Evolutionary conservation across 2,888 invertebrate species (phyloP).

Genomic region (Mythimna albipuncta): DNA sequence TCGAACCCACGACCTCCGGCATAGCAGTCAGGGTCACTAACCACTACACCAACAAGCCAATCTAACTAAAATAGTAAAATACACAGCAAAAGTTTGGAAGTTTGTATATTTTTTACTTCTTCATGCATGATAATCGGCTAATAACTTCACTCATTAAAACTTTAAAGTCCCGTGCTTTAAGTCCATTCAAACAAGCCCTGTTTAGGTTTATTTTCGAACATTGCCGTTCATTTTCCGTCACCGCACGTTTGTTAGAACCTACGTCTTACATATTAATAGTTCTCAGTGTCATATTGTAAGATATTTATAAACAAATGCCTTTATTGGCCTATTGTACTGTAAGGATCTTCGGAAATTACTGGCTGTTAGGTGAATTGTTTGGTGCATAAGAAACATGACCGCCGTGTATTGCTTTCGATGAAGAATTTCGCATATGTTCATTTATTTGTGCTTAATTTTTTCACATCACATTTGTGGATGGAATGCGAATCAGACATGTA

Average conservation of each 20-base stretch:
- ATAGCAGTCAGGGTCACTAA: too few species aligned
- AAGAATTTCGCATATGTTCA: conserved; percentile 7
- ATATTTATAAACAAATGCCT: conserved; percentile 73
- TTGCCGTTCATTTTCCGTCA: conserved; percentile 47
- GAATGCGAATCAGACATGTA: background rate
- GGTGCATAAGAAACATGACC: conserved; percentile 33
- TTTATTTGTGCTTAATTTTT: conserved; percentile 2
- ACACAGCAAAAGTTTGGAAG: too few species aligned
- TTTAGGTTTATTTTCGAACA: conserved; percentile 49
- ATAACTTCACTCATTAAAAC: background rate
- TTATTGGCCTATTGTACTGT: conserved; percentile 68
- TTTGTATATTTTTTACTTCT: too few species aligned
- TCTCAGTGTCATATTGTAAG: conserved; percentile 57
- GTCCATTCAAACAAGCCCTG: background rate
- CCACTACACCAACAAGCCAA: too few species aligned
- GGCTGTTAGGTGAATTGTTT: conserved; percentile 54
- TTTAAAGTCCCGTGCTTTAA: background rate
- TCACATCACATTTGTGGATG: background rate
- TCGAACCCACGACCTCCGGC: too few species aligned
- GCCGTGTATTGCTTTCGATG: conserved; percentile 18
- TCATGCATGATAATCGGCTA: too few species aligned
- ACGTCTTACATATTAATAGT: conserved; percentile 56
- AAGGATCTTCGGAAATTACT: conserved; percentile 59
- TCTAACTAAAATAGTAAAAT: too few species aligned
- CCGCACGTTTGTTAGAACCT: conserved; percentile 59